These are phyloP conservation scores for Cynopterus brachyotis DNA, from an alignment of 2,113 vertebrate species.

Conservation along the genomic window DNA sequence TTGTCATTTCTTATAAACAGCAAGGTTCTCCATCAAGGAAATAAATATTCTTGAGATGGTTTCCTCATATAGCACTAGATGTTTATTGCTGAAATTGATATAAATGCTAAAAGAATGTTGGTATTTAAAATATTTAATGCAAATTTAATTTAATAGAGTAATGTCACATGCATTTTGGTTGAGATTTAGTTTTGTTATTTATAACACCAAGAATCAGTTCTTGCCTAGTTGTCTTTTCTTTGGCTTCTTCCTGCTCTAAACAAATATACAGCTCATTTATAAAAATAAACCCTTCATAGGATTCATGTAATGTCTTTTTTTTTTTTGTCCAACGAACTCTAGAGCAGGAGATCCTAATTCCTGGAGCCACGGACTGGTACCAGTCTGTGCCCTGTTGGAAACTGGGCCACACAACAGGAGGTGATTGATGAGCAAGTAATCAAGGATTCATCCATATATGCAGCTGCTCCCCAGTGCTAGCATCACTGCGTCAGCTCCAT, in stretches of 20 bases:
- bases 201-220: background rate
- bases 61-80: conserved; percentile 32
- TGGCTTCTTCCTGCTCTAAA: background rate
- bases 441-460: no score
- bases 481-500: no score
- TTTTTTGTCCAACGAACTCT: background rate
- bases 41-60: conserved; percentile 7
- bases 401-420: no score
- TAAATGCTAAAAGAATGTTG: conserved; percentile 43
- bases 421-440: no score
- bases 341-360: background rate
- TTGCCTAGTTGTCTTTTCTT: conserved; percentile 64
- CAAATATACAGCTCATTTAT: background rate
- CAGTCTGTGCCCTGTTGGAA: no score
- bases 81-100: conserved; percentile 53
- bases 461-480: no score
- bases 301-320: background rate
- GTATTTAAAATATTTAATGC: conserved; percentile 65
- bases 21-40: conserved; percentile 16
- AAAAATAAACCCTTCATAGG: background rate
- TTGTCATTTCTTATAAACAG: background rate
- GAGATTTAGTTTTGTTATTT: conserved; percentile 60
- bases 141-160: conserved; percentile 59
- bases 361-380: no score
- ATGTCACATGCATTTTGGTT: background rate